phyloP scores from a whole-genome alignment of 2,888 invertebrate genomes.

The Myathropa florea region DNA sequence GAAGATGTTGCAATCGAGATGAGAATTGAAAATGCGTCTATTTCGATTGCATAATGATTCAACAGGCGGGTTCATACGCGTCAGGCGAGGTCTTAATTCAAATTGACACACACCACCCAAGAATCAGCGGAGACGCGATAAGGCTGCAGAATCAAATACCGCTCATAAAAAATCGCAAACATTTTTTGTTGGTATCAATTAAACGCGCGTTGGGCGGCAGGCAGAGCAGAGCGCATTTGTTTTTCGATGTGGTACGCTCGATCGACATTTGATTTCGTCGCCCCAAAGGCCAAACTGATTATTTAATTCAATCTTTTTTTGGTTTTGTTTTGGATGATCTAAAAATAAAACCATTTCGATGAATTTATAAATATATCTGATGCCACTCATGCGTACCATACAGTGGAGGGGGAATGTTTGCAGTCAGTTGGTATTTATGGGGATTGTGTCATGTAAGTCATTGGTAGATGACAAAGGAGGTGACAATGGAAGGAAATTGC shows the following conservation, averaged over 20 bases:
- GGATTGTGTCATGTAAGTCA: neutral
- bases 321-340: neutral
- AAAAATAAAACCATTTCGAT: neutral
- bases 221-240: neutral
- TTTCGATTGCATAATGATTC: neutral
- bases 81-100: neutral
- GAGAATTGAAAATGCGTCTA: neutral
- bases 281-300: conserved; percentile 25
- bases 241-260: neutral
- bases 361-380: neutral
- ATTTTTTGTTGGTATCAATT: neutral
- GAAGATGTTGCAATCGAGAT: neutral
- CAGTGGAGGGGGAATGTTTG: neutral
- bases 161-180: neutral
- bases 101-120: neutral
- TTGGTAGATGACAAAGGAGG: too few relatives aligned
- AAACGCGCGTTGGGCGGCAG: neutral
- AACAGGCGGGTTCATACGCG: neutral
- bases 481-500: too few relatives aligned
- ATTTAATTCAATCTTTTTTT: neutral
- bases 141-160: neutral
- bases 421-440: neutral
- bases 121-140: neutral
- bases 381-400: neutral
- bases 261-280: conserved; percentile 12